Conservation (phyloP, 2,797 vertebrate species). For the Mycteria americana region DNA sequence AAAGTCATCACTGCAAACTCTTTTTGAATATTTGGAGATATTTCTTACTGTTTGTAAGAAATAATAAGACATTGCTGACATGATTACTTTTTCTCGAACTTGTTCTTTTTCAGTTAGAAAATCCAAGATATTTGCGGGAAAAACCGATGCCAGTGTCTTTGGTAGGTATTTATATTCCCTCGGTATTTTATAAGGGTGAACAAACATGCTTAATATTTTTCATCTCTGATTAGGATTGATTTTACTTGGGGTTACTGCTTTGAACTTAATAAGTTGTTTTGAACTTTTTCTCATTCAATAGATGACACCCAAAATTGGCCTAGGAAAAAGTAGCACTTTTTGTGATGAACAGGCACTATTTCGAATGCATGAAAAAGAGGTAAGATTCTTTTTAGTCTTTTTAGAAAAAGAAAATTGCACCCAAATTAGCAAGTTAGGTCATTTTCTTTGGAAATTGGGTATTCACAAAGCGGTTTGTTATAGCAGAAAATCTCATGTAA, state of each 20-base stretch:
- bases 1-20: background rate
- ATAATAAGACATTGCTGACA: background rate
- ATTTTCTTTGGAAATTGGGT: background rate
- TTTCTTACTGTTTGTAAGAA: background rate
- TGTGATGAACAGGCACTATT: constrained; percentile 66
- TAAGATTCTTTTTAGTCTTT: constrained; percentile 44
- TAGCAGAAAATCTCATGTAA: background rate
- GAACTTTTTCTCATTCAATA: constrained; percentile 72
- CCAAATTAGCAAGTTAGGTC: background rate
- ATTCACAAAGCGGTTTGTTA: background rate
- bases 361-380: constrained; percentile 81
- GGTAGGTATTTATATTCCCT: constrained; percentile 80
- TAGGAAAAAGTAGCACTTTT: constrained; percentile 72
- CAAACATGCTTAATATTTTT: background rate
- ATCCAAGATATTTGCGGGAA: constrained; percentile 90
- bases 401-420: background rate
- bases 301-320: constrained; percentile 78
- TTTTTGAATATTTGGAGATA: background rate
- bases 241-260: background rate
- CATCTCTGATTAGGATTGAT: constrained; percentile 48
- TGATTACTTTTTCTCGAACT: background rate
- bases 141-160: constrained; percentile 82
- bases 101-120: constrained; percentile 84
- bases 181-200: constrained; percentile 30
- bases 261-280: background rate